Base-by-base conservation (phyloP, 1,140 invertebrate genomes). In the Zophobas atratus region DNA sequence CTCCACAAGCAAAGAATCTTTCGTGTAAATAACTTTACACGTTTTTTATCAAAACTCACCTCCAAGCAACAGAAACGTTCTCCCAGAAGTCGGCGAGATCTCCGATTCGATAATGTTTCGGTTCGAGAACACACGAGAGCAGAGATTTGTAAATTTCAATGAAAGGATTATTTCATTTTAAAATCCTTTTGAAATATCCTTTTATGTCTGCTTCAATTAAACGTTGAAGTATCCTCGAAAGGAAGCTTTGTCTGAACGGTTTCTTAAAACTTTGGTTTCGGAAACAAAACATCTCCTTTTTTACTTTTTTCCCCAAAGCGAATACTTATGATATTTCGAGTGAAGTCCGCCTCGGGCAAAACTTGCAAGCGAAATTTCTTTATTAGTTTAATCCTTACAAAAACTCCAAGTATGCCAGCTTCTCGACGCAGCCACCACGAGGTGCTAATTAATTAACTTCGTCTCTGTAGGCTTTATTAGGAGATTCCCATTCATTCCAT, bases 151-250 rank as follows among this genome's bases (percentile, higher is more conserved):
- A 43, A 67, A 67, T n/a, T 63, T 41, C 60, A 43, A 32, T 67
- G 60, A 67, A 67, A 67, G 60, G 60, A 67, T 67, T 67, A 67
- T 67, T 67, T 43, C 39, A 46, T 67, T 67, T 67, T 67, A 67
- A 67, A 67, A 67, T 67, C 60, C 60, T 67, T 67, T 67, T 67
- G 60, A 67, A 39, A 67, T 46, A 46, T 67, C n/a, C 6, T 67
- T 67, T 67, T 43, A 67, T 67, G 60, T 39, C 43, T 67, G 60
- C 39, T 67, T 67, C 60, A 67, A 67, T 67, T 67, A 67, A 67
- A 67, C 43, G 60, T 38, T 67, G 43, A 67, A 67, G 60, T 41
- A 67, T 67, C 8, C 60, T 67, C 39, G 39, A 41, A 67, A 67
- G 39, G 1, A 38, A 67, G 39, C 57, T 63, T 63, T 63, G 36